Percentiles rank a stretch among this genome's conserved stretches.
phyloP scores from a whole-genome alignment of 2,113 vertebrate species.

The Pithys albifrons region DNA sequence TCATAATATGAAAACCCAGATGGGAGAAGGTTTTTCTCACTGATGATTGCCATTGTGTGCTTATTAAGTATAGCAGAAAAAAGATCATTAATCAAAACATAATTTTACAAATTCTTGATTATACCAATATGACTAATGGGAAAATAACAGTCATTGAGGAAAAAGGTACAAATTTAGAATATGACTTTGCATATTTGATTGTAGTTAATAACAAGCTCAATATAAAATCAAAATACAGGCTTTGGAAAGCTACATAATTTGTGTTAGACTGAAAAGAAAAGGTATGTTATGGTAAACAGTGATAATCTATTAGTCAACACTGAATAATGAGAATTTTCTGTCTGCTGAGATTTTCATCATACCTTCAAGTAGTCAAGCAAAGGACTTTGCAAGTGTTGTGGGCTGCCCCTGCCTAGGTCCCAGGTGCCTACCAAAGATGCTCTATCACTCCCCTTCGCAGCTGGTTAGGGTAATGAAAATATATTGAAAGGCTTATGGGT shows the following conservation, averaged over 20 bases:
- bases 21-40: slow-evolving; percentile 1
- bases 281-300: slow-evolving; percentile 5
- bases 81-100: slow-evolving; percentile 36
- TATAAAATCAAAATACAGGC: slow-evolving; percentile 52
- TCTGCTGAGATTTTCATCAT: not conserved
- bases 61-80: slow-evolving; percentile 33
- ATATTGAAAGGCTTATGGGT: not conserved
- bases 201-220: slow-evolving; percentile 42
- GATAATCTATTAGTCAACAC: not conserved
- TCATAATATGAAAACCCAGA: not conserved
- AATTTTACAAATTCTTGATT: slow-evolving; percentile 58
- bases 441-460: not conserved
- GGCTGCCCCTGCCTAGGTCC: not conserved
- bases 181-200: slow-evolving; percentile 52
- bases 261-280: slow-evolving; percentile 1
- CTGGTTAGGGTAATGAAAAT: not conserved
- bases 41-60: not conserved
- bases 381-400: not conserved
- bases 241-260: slow-evolving; percentile 24
- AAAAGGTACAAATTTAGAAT: slow-evolving; percentile 44
- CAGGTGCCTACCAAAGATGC: not conserved
- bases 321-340: slow-evolving; percentile 14
- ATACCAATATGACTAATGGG: slow-evolving; percentile 37
- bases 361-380: not conserved
- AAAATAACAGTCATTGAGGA: slow-evolving; percentile 55